phyloP scores from a whole-genome alignment of 2,797 vertebrate species.

The Gambusia yucatana region DNA sequence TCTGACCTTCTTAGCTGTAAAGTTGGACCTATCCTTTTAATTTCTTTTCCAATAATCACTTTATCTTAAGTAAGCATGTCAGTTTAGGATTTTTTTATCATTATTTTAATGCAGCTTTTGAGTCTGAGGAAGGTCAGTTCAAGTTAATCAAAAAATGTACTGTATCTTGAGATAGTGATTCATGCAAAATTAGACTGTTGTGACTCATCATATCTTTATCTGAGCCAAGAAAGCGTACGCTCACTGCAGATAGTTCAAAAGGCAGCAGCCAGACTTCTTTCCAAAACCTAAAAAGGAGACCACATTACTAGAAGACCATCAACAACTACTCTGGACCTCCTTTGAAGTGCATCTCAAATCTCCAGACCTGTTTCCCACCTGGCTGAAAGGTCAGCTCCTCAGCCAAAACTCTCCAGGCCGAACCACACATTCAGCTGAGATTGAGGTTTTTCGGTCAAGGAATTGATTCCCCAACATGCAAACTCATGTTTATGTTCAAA shows the following conservation, averaged over 20 bases:
- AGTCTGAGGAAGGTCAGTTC: neutral
- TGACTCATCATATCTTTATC: neutral
- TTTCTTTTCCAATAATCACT: neutral
- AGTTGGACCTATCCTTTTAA: neutral
- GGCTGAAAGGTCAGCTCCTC: neutral
- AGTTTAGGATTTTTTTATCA: neutral
- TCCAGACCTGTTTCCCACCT: neutral
- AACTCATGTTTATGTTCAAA: neutral
- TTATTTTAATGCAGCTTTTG: neutral
- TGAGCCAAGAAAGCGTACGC: neutral
- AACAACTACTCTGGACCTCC: neutral
- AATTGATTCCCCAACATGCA: neutral
- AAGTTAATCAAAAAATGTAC: neutral
- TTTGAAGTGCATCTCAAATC: neutral
- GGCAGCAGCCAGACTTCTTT: neutral
- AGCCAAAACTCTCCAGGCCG: neutral
- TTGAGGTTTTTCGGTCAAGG: no score
- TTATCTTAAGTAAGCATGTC: neutral
- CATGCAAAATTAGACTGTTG: neutral
- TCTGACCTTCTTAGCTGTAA: neutral
- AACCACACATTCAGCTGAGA: neutral
- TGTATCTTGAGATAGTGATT: neutral
- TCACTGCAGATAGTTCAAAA: neutral
- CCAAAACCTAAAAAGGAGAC: neutral
- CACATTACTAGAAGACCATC: neutral